Evolutionary conservation across 2,888 invertebrate genomes (phyloP), one percentile per base, ranked within the genome.

Genomic region (Eupithecia abbreviata): DNA sequence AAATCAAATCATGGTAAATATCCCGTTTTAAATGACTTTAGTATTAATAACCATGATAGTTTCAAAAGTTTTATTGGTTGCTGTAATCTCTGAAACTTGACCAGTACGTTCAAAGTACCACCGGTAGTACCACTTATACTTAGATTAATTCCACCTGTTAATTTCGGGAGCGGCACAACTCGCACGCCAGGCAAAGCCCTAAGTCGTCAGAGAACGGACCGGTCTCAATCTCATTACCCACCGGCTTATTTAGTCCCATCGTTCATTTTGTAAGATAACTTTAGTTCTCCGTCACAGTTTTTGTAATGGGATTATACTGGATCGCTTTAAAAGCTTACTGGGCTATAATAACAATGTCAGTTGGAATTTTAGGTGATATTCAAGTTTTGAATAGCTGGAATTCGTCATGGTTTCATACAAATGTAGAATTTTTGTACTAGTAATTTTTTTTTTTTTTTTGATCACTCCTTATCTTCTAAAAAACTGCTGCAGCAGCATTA

Each of bases 161-260:
- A 30, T 47, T 69, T 45, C 30, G 18, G 5, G 10, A 69, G 69
- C 4, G 47, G 47, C 69, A 13, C 69, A 3, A 42, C 42, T 77
- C 51, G 62, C 49, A 66, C 75, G 72, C 47, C 30, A 51, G 70
- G 45, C 45, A 73, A 67, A 76, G 72, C 76, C 70, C 75, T 74
- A 75, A 80, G 81, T 80, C 72, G 72, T 84, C 84, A 85, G 83
- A 82, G 86, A 88, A 87, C 87, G 86, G 86, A 87, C 84, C 81
- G 82, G 86, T 86, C 86, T 84, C 85, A 87, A 89, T 88, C 86
- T 89, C 85, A 88, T 88, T 88, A 89, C 83, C 85, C 81, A 78
- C 82, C 77, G 72, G 86, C 84, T 86, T 89, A 89, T 89, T 88
- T 87, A 88, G 85, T 82, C 83, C 81, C 72, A 70, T 84, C 84